phyloP scores from a whole-genome alignment of 2,888 invertebrate species.

The Torymus aiolomorphi region DNA sequence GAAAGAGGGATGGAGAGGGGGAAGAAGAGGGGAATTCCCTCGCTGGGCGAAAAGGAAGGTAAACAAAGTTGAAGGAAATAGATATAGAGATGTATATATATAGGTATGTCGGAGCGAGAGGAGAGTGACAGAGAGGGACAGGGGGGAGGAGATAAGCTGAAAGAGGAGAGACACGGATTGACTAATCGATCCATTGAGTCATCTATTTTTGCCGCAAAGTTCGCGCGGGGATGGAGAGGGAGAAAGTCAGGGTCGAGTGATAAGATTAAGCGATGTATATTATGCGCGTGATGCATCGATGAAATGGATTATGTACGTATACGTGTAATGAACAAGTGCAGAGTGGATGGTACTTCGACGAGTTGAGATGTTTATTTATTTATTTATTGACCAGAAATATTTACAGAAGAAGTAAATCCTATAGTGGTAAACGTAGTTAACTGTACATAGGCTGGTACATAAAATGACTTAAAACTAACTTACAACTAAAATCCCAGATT shows the following conservation, averaged over 20 bases:
- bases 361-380: neutral
- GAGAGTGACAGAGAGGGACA: neutral
- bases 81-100: conserved; percentile 9
- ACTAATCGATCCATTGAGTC: conserved; percentile 48
- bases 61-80: conserved; percentile 37
- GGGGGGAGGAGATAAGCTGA: too few species aligned
- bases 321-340: neutral
- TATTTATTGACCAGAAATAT: too few species aligned
- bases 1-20: neutral
- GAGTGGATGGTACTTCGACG: neutral
- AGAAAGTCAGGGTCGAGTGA: conserved; percentile 4
- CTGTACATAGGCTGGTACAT: too few species aligned
- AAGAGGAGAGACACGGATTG: conserved; percentile 4
- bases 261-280: neutral
- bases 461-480: too few species aligned
- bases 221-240: neutral
- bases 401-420: too few species aligned
- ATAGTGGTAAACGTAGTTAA: too few species aligned
- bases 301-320: conserved; percentile 13
- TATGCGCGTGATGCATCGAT: neutral
- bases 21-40: neutral
- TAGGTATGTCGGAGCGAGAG: neutral
- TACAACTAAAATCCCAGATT: too few species aligned
- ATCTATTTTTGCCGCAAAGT: conserved; percentile 23
- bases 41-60: conserved; percentile 20